These are phyloP conservation scores for Anabas testudineus DNA, from an alignment of 2,797 vertebrate genomes.

Conservation along the genomic window DNA sequence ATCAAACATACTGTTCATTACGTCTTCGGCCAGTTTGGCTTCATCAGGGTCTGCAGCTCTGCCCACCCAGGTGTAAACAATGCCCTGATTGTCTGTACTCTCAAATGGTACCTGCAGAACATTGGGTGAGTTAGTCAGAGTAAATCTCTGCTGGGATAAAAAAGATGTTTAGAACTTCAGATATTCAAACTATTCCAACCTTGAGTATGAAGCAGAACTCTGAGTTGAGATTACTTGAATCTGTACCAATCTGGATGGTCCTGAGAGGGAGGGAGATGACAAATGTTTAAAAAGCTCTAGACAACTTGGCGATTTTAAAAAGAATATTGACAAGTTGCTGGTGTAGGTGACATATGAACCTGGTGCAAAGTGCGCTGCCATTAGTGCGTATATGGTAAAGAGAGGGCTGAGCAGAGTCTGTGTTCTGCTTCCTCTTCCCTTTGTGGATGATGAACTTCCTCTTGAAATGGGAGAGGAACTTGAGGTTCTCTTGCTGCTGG, in stretches of 20 bases:
- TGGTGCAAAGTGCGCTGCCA: conserved; percentile 95
- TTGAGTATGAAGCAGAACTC: conserved; percentile 99
- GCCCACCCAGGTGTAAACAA: conserved; percentile 98
- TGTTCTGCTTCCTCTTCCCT: conserved; percentile 91
- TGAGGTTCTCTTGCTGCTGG: conserved; percentile 99
- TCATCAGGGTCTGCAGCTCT: conserved; percentile 95
- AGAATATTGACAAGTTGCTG: not conserved
- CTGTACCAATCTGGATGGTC: conserved; percentile 95
- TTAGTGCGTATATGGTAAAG: conserved; percentile 98
- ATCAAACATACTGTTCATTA: conserved; percentile 98
- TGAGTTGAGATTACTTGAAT: conserved; percentile 93
- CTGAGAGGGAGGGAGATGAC: conserved; percentile 75
- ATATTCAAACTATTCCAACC: conserved; percentile 80
- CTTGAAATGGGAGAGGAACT: conserved; percentile 98
- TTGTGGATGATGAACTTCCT: conserved; percentile 98
- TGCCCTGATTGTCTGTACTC: conserved; percentile 98
- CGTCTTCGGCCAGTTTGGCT: conserved; percentile 96
- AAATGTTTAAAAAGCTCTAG: not conserved
- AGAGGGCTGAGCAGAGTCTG: conserved; percentile 90
- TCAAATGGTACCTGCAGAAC: conserved; percentile 95
- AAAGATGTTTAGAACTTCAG: too few species aligned
- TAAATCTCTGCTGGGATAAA: not conserved
- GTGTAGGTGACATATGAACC: conserved; percentile 64
- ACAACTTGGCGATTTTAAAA: not conserved
- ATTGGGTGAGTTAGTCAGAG: too few species aligned